These are phyloP conservation scores for Pangasianodon gigas DNA, from an alignment of 2,113 vertebrate genomes.

Conservation along the genomic window DNA sequence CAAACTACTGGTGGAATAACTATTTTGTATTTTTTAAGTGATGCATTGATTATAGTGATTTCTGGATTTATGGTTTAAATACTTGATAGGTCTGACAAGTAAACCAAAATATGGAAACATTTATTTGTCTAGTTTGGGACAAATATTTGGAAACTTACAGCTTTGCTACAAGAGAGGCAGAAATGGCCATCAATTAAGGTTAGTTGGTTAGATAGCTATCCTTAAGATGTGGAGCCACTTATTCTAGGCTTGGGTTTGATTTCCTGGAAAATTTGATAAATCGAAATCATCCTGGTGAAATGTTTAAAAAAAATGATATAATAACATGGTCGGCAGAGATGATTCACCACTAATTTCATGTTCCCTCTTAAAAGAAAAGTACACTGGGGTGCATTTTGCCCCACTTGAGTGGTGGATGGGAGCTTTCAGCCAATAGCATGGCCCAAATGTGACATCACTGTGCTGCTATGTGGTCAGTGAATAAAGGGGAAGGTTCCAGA, in stretches of 20 bases:
- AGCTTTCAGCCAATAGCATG: constrained; percentile 58
- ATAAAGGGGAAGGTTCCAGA: constrained; percentile 60
- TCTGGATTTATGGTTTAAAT: constrained; percentile 34
- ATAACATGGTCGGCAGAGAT: constrained; percentile 69
- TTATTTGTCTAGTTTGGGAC: constrained; percentile 37
- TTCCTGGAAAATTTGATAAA: constrained; percentile 73
- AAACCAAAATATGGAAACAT: constrained; percentile 45
- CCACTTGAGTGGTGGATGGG: constrained; percentile 59
- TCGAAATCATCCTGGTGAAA: constrained; percentile 68
- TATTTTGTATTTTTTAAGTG: neutral
- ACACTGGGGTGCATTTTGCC: constrained; percentile 56
- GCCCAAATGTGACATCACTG: constrained; percentile 66
- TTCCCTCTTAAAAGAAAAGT: constrained; percentile 66
- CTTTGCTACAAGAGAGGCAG: constrained; percentile 45
- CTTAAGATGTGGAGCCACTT: constrained; percentile 55
- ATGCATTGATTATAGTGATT: neutral
- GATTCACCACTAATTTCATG: constrained; percentile 75
- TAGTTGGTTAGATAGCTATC: constrained; percentile 49
- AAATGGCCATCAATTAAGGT: constrained; percentile 45
- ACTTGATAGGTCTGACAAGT: constrained; percentile 39
- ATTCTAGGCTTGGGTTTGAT: constrained; percentile 64
- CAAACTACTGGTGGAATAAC: neutral
- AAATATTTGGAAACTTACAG: constrained; percentile 35
- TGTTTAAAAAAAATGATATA: constrained; percentile 64
- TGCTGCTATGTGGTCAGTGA: constrained; percentile 61